Base-by-base conservation (phyloP, 2,113 vertebrate species). In the Saguinus midas region DNA sequence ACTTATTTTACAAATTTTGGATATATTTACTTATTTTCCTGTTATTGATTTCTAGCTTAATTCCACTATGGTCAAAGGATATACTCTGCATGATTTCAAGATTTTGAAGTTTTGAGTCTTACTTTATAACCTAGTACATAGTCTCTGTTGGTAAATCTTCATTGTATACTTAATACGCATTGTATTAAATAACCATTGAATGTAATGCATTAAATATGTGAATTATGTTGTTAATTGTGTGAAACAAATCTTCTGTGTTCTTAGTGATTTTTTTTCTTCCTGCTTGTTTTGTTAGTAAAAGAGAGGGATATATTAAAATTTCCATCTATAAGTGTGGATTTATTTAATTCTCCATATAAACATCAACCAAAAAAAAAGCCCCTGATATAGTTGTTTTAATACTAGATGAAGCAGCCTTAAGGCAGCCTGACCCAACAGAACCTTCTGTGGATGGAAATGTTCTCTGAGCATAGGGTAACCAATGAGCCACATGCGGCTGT, bases 1-100 rank as follows among this genome's bases (percentile, higher is more conserved):
- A 25, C n/a, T 72, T 96, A 73, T 64, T 95, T 96, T 70, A 25
- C 32, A 50, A 87, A 91, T 35, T 43, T 64, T 95, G 58, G 8
- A 12, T 35, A 55, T 76, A 82, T 93, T 50, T 87, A 76, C 12
- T 84, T 79, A 55, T 85, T 48, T 88, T 79, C 81, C n/a, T 66
- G 2, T 81, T 91, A 57, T 14, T 87, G 43, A 88, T 84, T 66
- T 82, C 86, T n/a, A 88, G 57, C 29, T 90, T 87, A 72, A 40
- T 87, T 91, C 17, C 9, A 61, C 20, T 57, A 18, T 50, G 25
- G 21, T 55, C 8, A 76, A 92, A 95, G 35, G 87, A 70, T 32
- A 79, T 66, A 73, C 3, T 78, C 23, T n/a, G 2, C 20, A 50
- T 90, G 16, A 87, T 61, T 93, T 83, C 29, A 93, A 37, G 83